These are phyloP conservation scores for Vulpes vulpes DNA, from an alignment of 2,113 vertebrate genomes.

Conservation along the genomic window DNA sequence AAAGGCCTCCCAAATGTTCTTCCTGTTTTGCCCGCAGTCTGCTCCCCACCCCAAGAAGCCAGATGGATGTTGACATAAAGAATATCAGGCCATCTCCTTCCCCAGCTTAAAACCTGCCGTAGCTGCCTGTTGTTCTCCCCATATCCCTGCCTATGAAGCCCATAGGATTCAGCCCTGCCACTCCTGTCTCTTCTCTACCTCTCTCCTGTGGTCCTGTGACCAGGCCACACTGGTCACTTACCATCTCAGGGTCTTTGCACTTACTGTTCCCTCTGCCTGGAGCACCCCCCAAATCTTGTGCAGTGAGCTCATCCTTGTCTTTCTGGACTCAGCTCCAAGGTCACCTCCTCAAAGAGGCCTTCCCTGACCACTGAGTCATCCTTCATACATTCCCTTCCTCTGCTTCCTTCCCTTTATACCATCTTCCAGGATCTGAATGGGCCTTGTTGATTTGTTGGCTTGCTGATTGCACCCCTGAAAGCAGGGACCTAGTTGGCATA, in stretches of 20 bases:
- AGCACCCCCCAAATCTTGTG: neutral
- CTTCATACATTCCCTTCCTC: neutral
- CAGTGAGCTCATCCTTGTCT: neutral
- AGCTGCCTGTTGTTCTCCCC: neutral
- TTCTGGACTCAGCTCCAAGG: neutral
- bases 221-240: neutral
- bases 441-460: neutral
- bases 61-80: neutral
- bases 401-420: neutral
- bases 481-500: neutral
- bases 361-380: neutral
- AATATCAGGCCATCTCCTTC: neutral
- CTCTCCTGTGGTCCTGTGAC: too few species aligned
- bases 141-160: neutral
- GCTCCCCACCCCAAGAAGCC: neutral
- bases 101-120: neutral
- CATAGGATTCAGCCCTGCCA: neutral
- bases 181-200: neutral
- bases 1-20: neutral
- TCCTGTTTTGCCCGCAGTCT: neutral
- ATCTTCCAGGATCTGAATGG: neutral
- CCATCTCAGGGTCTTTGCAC: neutral
- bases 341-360: neutral
- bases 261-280: neutral
- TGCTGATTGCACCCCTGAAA: neutral